Percentiles rank a stretch among this genome's conserved stretches.
phyloP scores from a whole-genome alignment of 1,140 invertebrate genomes.

The Eriocheir sinensis region DNA sequence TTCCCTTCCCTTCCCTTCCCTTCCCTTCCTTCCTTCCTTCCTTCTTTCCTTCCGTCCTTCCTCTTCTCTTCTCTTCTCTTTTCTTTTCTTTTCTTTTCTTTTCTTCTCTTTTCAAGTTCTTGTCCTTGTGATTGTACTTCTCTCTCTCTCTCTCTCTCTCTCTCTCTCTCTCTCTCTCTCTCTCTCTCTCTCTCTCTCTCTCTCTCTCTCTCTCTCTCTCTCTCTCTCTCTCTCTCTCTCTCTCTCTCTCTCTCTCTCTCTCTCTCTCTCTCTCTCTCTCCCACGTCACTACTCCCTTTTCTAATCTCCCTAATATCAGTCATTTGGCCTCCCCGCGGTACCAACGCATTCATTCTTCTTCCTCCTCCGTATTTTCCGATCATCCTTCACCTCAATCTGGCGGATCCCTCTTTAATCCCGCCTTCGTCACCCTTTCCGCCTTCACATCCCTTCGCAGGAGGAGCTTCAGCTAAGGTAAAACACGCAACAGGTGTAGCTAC shows the following conservation, averaged over 20 bases:
- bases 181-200: neutral
- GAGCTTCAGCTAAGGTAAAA: neutral
- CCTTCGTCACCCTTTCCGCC: neutral
- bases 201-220: neutral
- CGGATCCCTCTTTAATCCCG: neutral
- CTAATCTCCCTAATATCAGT: neutral
- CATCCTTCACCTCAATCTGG: neutral
- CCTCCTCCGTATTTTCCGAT: neutral
- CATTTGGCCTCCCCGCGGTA: slow-evolving; percentile 17
- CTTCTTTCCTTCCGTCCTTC: neutral
- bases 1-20: neutral
- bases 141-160: slow-evolving; percentile 34
- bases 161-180: neutral
- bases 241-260: neutral
- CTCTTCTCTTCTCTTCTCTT: neutral
- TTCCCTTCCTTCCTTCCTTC: neutral
- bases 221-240: neutral
- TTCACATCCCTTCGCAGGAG: neutral
- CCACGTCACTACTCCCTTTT: neutral
- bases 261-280: neutral
- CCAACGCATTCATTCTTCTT: neutral
- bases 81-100: neutral
- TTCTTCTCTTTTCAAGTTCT: neutral
- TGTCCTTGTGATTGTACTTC: neutral
- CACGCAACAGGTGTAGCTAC: neutral